Evolutionary conservation across 1,140 invertebrate species (phyloP).

Genomic region (Probaryconus sp.): DNA sequence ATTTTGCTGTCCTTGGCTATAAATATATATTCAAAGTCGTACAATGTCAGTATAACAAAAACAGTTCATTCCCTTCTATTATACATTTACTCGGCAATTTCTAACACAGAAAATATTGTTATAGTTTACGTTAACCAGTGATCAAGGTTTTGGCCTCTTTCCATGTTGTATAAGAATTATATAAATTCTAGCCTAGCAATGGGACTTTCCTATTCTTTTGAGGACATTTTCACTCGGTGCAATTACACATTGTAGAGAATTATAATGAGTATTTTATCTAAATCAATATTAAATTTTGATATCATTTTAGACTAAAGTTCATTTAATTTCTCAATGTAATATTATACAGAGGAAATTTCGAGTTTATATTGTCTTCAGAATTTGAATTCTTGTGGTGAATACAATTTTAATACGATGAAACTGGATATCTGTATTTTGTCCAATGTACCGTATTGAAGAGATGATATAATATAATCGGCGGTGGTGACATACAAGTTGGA

Average conservation of each 20-base stretch:
- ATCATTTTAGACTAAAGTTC: too few relatives aligned
- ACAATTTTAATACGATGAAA: slow-evolving; percentile 35
- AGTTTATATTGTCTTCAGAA: slow-evolving; percentile 35
- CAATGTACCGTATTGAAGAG: slow-evolving; percentile 13
- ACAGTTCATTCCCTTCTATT: slow-evolving; percentile 27
- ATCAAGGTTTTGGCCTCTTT: slow-evolving; percentile 14
- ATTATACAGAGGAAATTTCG: background rate
- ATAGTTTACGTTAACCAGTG: slow-evolving; percentile 5
- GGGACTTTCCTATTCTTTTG: too few relatives aligned
- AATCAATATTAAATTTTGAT: too few relatives aligned
- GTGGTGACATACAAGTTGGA: background rate
- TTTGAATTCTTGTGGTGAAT: slow-evolving; percentile 11
- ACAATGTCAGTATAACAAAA: slow-evolving; percentile 42
- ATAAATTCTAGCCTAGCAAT: slow-evolving; percentile 1
- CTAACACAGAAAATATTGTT: slow-evolving; percentile 24
- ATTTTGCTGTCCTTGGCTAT: slow-evolving; percentile 42
- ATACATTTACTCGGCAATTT: slow-evolving; percentile 23
- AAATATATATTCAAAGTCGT: slow-evolving; percentile 43
- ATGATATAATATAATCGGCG: slow-evolving; percentile 21
- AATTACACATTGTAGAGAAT: too few relatives aligned
- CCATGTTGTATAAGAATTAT: slow-evolving; percentile 2
- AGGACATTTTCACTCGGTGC: too few relatives aligned
- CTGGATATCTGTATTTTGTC: slow-evolving; percentile 27
- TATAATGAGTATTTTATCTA: too few relatives aligned
- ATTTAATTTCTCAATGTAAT: too few relatives aligned